These are phyloP conservation scores for Lumbricus terrestris DNA, from an alignment of 2,888 invertebrate genomes.

Conservation along the genomic window DNA sequence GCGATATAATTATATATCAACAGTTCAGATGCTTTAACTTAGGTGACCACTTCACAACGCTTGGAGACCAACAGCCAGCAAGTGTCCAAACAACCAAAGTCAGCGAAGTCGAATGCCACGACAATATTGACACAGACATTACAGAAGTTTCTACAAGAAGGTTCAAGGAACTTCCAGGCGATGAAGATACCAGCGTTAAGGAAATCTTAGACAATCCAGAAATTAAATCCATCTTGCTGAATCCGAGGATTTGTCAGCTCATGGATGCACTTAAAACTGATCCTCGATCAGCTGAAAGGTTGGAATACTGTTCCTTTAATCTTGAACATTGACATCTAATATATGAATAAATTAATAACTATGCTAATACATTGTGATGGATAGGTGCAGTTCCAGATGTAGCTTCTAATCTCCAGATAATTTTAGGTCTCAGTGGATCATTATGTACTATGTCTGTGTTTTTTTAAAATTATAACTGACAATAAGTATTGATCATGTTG, in stretches of 20 bases:
- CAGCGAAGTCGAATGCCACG: constrained; percentile 38
- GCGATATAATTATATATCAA: not conserved
- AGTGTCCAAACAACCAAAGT: not conserved
- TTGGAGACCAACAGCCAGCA: constrained; percentile 37
- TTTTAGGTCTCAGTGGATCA: not conserved
- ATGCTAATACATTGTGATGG: not conserved
- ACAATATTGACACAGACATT: constrained; percentile 41
- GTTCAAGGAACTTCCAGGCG: constrained; percentile 30
- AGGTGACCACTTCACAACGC: constrained; percentile 48
- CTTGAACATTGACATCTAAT: not conserved
- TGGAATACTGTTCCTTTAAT: constrained; percentile 15
- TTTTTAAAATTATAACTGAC: too few relatives aligned
- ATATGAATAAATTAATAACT: not conserved
- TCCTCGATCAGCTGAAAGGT: constrained; percentile 52
- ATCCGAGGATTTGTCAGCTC: constrained; percentile 47
- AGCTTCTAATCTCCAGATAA: not conserved
- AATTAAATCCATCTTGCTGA: constrained; percentile 45
- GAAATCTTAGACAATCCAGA: constrained; percentile 44
- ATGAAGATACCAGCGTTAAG: constrained; percentile 35
- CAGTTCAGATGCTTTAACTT: not conserved
- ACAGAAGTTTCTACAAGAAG: constrained; percentile 23
- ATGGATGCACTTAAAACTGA: constrained; percentile 45
- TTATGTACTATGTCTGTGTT: too few relatives aligned
- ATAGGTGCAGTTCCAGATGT: not conserved
- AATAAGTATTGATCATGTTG: too few relatives aligned